A percentile compares a stretch with the other conserved stretches of the same genome.
phyloP scores from a whole-genome alignment of 2,113 vertebrate genomes.

The Mustela lutreola region DNA sequence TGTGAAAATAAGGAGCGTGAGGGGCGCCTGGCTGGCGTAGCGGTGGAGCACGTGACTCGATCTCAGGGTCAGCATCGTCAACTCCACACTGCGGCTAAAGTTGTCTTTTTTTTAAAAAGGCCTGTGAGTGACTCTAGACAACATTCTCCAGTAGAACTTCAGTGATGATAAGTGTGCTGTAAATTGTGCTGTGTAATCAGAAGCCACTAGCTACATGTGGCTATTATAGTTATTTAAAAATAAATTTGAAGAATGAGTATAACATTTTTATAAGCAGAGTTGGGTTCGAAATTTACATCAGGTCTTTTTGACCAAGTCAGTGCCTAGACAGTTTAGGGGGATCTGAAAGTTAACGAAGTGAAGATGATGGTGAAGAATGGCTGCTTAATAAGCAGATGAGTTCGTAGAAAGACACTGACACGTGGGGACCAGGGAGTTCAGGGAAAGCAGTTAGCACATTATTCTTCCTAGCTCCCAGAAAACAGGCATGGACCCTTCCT shows the following conservation, averaged over 20 bases:
- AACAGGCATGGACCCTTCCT: neutral
- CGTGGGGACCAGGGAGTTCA: neutral
- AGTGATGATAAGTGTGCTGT: neutral
- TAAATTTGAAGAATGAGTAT: neutral
- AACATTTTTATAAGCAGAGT: slow-evolving; percentile 11
- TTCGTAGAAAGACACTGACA: neutral
- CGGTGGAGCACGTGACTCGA: neutral
- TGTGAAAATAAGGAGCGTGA: neutral
- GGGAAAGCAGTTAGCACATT: neutral
- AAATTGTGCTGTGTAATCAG: neutral
- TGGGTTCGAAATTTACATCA: slow-evolving; percentile 18
- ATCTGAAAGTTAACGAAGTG: neutral
- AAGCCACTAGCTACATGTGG: neutral
- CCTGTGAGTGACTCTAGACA: neutral
- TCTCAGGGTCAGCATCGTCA: neutral
- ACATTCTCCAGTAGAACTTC: neutral
- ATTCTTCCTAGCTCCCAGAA: neutral
- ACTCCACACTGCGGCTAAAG: neutral
- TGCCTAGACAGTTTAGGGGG: neutral
- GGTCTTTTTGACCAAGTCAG: slow-evolving; percentile 10
- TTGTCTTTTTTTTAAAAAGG: neutral
- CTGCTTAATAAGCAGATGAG: neutral
- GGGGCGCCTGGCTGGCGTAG: neutral
- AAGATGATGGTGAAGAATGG: neutral
- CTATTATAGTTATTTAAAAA: neutral